Evolutionary conservation across 2,888 invertebrate species (phyloP).

Genomic region (Pyrochroa serraticornis): DNA sequence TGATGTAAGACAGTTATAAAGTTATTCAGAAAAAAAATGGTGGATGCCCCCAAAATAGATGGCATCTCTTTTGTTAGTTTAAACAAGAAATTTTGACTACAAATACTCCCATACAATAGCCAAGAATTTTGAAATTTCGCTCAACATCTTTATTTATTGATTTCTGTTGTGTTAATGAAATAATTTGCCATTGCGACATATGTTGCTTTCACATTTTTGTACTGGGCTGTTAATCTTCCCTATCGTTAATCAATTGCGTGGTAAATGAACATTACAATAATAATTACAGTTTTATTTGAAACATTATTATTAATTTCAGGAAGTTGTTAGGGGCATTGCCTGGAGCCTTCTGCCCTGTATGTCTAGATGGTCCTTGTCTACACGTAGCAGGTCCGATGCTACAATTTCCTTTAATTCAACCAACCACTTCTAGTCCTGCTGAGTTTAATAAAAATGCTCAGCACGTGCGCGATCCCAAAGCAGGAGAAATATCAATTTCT

Average conservation of each 20-base stretch:
- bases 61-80: neutral
- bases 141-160: neutral
- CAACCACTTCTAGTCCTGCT: conserved; percentile 8
- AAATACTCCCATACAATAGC: no score
- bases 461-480: neutral
- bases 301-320: conserved; percentile 43
- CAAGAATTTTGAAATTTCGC: no score
- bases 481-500: neutral
- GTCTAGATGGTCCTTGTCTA: conserved; percentile 52
- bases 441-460: conserved; percentile 5
- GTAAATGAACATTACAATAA: conserved; percentile 9
- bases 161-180: no score
- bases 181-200: no score
- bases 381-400: conserved; percentile 37
- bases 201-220: conserved; percentile 9
- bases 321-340: conserved; percentile 54
- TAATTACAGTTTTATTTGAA: conserved; percentile 15
- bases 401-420: conserved; percentile 28
- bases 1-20: neutral
- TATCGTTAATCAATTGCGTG: conserved; percentile 17
- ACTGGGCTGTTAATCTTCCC: conserved; percentile 6
- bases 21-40: no score
- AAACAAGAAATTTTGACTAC: no score
- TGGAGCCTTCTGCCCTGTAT: conserved; percentile 50
- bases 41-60: no score